Base-by-base conservation (phyloP, 2,113 vertebrate species). In the Lichenostomus cassidix region DNA sequence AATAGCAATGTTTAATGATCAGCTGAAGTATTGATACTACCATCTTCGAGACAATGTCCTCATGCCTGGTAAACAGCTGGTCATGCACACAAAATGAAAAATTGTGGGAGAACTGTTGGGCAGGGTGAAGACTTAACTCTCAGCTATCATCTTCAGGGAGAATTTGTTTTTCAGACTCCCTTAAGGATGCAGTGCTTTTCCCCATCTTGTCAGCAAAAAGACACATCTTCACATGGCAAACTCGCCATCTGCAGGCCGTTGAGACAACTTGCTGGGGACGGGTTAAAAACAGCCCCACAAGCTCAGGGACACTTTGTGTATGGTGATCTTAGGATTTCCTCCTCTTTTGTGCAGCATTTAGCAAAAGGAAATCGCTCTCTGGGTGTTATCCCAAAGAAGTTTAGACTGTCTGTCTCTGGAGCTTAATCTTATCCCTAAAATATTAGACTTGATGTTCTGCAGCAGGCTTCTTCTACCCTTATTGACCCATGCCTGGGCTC, bases 201-300 rank as follows among this genome's bases (percentile, higher is more conserved):
- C 56, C 6, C 21, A 11, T 27, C 20, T 35, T 9, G 5, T 9
- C 83, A 21, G 67, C 35, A 11, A 47, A 58, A 42, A 29, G 31
- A 35, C 56, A 9, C 27, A 4, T 65, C 68, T 94, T 69, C 53
- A 65, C 46, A 65, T 92, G 87, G 62, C 93, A 96, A 96, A 85
- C 75, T 87, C 91, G 83, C 96, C 96, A 96, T 62, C 97, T 97
- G 70, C 94, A 95, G 97, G 96, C 69, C 84, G 77, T 17, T n/a
- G 44, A 15, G 33, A 8, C 27, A 33, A 11, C 42, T 55, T 5
- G 7, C 80, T 23, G 6, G 39, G 17, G 27, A 23, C 3, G 0
- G 17, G 22, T 5, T 22, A 12, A 5, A 33, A 59, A 9, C 56
- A 78, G 16, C 8, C 12, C 21, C 17, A 0, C 31, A 50, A 39